A percentile compares a stretch with the other conserved stretches of the same genome.
Evolutionary conservation across 2,113 vertebrate genomes (phyloP).

Genomic region (Dicrurus megarhynchus): DNA sequence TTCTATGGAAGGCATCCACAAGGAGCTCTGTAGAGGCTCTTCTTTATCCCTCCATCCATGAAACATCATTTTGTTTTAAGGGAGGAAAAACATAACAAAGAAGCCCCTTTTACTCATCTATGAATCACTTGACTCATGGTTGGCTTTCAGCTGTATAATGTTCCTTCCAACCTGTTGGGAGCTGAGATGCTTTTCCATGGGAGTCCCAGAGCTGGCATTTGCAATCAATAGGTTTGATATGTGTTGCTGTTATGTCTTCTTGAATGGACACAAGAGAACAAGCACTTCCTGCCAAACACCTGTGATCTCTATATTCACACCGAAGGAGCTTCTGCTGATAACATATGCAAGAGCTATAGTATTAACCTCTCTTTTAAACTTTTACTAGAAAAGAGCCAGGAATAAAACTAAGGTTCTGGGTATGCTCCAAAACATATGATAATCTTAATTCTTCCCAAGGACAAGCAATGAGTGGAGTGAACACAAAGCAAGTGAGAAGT

Average conservation of each 20-base stretch:
- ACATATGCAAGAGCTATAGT: background rate
- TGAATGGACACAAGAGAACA: conserved; percentile 19
- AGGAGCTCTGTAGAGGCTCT: background rate
- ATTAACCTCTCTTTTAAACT: background rate
- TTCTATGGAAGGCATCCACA: background rate
- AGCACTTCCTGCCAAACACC: conserved; percentile 23
- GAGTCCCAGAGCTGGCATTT: background rate
- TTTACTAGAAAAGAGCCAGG: background rate
- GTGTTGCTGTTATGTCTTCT: background rate
- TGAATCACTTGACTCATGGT: background rate
- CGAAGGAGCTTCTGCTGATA: background rate
- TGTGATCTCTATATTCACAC: background rate
- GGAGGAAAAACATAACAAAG: background rate
- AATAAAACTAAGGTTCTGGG: background rate
- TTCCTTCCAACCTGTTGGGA: background rate
- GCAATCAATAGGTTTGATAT: background rate
- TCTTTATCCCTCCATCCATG: background rate
- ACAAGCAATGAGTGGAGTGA: background rate
- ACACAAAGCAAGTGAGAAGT: background rate
- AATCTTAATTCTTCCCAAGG: background rate
- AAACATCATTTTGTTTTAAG: background rate
- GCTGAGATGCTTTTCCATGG: background rate
- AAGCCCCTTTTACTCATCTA: background rate
- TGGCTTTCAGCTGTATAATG: background rate
- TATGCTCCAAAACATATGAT: background rate